A percentile compares a stretch with the other conserved stretches of the same genome.
These are phyloP conservation scores for Cinara cedri DNA, from an alignment of 2,888 invertebrate genomes.

Conservation along the genomic window DNA sequence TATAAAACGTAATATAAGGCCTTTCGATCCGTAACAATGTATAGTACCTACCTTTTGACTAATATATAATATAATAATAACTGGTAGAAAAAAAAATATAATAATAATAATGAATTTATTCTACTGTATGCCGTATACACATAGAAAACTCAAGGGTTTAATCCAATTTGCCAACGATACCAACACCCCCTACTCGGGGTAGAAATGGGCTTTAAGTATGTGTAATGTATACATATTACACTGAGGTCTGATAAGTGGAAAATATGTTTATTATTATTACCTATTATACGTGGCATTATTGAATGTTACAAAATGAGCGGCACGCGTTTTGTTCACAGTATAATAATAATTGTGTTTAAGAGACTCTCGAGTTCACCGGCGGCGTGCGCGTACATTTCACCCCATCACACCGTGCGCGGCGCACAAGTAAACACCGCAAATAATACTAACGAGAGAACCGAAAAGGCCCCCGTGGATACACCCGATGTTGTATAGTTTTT, in stretches of 20 bases:
- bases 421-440: slow-evolving; percentile 24
- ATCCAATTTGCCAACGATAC: slow-evolving; percentile 50
- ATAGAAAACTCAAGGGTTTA: slow-evolving; percentile 45
- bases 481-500: neutral
- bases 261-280: slow-evolving; percentile 32
- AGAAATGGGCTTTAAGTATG: slow-evolving; percentile 20
- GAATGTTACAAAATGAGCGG: slow-evolving; percentile 48
- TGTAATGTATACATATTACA: neutral
- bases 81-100: slow-evolving; percentile 15
- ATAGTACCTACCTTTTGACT: slow-evolving; percentile 40
- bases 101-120: too few species aligned
- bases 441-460: slow-evolving; percentile 29
- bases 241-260: slow-evolving; percentile 40
- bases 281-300: slow-evolving; percentile 1
- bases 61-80: slow-evolving; percentile 9
- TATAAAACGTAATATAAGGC: neutral
- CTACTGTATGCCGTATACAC: neutral
- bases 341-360: slow-evolving; percentile 44
- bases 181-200: slow-evolving; percentile 35
- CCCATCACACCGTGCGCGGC: neutral
- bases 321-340: slow-evolving; percentile 28
- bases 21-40: slow-evolving; percentile 26
- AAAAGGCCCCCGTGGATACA: slow-evolving; percentile 23
- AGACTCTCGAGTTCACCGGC: slow-evolving; percentile 36
- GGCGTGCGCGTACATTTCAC: slow-evolving; percentile 28